A percentile compares a stretch with the other conserved stretches of the same genome.
Evolutionary conservation across 2,888 invertebrate species (phyloP).

Genomic region (Leptura quadrifasciata): DNA sequence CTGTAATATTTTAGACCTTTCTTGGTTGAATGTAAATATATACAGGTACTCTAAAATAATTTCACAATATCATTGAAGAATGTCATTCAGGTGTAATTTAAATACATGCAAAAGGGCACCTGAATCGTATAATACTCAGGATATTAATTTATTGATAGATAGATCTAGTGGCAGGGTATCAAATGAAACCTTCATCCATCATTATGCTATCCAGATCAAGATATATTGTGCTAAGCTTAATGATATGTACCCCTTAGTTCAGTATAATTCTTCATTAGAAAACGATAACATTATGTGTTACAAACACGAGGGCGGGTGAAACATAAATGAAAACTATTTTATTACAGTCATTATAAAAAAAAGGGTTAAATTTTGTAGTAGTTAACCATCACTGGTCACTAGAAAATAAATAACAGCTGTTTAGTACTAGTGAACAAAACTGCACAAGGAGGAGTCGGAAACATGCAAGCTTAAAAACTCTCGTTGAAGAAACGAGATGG

Average conservation of each 20-base stretch:
- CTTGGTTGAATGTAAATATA: conserved; percentile 1
- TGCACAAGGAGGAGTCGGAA: too few species aligned
- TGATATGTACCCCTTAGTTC: background rate
- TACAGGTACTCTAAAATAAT: background rate
- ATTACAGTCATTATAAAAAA: background rate
- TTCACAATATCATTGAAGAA: background rate
- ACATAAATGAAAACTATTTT: background rate
- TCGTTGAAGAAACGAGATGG: too few species aligned
- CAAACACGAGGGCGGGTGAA: background rate
- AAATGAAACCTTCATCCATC: background rate
- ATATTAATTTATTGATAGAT: background rate
- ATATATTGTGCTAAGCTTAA: background rate
- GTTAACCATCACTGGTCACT: too few species aligned
- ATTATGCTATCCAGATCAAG: background rate
- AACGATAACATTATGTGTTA: background rate
- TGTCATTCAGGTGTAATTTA: conserved; percentile 18
- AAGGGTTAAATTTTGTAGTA: too few species aligned
- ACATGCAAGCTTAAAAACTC: too few species aligned
- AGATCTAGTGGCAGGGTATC: background rate
- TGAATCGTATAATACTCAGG: background rate
- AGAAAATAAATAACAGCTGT: too few species aligned
- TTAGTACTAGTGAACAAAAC: too few species aligned
- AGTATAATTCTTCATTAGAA: background rate
- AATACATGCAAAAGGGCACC: background rate
- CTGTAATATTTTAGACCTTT: too few species aligned